Evolutionary conservation across 1,140 invertebrate genomes (phyloP).

Genomic region (Dendrolimus kikuchii): DNA sequence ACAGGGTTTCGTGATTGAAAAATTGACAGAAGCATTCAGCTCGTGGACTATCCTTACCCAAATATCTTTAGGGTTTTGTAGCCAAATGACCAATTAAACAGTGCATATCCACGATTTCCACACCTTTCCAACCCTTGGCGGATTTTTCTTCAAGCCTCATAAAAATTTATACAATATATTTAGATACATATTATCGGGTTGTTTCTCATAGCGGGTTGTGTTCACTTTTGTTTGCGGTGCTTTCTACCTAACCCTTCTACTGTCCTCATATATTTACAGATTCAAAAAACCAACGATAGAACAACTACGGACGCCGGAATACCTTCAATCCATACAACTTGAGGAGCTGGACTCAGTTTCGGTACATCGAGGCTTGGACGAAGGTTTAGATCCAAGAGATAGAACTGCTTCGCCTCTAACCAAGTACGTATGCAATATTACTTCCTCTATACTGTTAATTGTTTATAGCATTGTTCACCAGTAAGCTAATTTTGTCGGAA

Average conservation of each 20-base stretch:
- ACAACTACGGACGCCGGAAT: constrained; percentile 78
- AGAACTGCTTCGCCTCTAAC: constrained; percentile 33
- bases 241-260: background rate
- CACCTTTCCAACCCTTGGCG: too few relatives aligned
- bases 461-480: background rate
- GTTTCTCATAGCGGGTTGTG: too few relatives aligned
- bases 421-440: constrained; percentile 35
- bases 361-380: constrained; percentile 81
- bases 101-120: too few relatives aligned
- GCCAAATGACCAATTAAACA: too few relatives aligned
- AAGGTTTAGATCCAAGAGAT: constrained; percentile 63
- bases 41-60: too few relatives aligned
- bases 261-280: constrained; percentile 28
- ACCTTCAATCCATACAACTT: constrained; percentile 62
- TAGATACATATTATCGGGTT: too few relatives aligned
- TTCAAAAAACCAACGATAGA: constrained; percentile 79
- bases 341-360: constrained; percentile 76
- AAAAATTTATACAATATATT: too few relatives aligned
- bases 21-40: too few relatives aligned
- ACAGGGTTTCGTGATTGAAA: too few relatives aligned
- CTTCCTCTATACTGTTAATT: background rate
- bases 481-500: too few relatives aligned
- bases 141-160: too few relatives aligned
- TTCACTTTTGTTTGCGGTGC: background rate
- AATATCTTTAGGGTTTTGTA: too few relatives aligned